Percentiles rank a stretch among this genome's conserved stretches.
These are phyloP conservation scores for Sorex araneus DNA, from an alignment of 2,113 vertebrate species.

Conservation along the genomic window DNA sequence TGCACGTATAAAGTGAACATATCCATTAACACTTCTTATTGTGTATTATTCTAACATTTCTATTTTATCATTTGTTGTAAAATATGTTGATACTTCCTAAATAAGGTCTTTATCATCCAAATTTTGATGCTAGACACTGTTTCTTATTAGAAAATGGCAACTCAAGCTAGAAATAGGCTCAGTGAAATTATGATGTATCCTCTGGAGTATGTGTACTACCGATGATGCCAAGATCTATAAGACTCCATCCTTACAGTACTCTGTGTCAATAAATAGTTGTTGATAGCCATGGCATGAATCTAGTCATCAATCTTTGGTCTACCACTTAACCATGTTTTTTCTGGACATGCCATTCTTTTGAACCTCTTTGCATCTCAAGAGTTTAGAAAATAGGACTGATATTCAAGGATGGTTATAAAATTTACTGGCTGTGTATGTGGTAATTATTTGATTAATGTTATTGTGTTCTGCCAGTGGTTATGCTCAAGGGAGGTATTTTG, in stretches of 20 bases:
- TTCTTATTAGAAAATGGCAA: constrained; percentile 31
- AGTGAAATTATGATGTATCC: neutral
- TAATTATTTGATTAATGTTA: constrained; percentile 23
- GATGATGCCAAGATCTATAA: neutral
- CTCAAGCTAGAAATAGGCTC: neutral
- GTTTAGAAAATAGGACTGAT: neutral
- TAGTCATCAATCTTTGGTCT: neutral
- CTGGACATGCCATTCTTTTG: neutral
- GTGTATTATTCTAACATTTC: neutral
- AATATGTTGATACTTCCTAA: neutral
- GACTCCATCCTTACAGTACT: neutral
- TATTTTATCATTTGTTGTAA: neutral
- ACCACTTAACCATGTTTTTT: neutral
- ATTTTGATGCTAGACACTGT: neutral
- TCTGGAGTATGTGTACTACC: neutral
- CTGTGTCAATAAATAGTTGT: neutral
- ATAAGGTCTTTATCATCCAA: neutral
- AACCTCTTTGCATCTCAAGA: neutral
- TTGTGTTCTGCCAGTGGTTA: neutral
- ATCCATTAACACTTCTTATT: neutral
- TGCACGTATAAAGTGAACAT: neutral
- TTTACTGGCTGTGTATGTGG: neutral
- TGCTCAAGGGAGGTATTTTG: neutral
- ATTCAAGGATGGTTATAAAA: neutral
- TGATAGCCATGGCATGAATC: neutral